A percentile compares a stretch with the other conserved stretches of the same genome.
These are phyloP conservation scores for Lophius piscatorius DNA, from an alignment of 2,113 vertebrate species.

Conservation along the genomic window DNA sequence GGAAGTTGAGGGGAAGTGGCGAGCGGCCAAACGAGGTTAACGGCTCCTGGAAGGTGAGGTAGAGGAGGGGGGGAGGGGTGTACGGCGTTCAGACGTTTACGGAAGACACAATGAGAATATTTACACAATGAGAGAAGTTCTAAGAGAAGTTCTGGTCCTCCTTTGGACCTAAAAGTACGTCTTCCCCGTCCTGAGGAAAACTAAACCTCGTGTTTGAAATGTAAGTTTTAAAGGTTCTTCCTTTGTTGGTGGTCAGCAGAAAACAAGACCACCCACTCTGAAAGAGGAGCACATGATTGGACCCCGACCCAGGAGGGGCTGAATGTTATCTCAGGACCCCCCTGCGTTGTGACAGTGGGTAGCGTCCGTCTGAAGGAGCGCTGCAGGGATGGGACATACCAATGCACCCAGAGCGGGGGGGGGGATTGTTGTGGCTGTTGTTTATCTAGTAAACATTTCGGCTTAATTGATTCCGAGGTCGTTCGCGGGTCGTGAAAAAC, in stretches of 20 bases:
- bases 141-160: too few species aligned
- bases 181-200: too few species aligned
- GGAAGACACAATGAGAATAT: too few species aligned
- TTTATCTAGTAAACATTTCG: slow-evolving; percentile 29
- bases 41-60: too few species aligned
- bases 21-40: slow-evolving; percentile 5
- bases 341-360: slow-evolving; percentile 46
- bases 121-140: too few species aligned
- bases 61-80: too few species aligned
- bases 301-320: too few species aligned
- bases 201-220: too few species aligned
- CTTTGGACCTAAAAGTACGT: too few species aligned
- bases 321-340: slow-evolving; percentile 41
- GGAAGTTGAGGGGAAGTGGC: neutral
- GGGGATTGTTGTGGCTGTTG: slow-evolving; percentile 11
- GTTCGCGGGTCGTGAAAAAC: slow-evolving; percentile 26
- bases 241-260: slow-evolving; percentile 8
- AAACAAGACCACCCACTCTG: slow-evolving; percentile 46
- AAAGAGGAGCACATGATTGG: too few species aligned
- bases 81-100: too few species aligned
- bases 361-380: slow-evolving; percentile 5
- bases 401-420: neutral
- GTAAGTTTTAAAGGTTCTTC: too few species aligned
- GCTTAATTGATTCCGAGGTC: slow-evolving; percentile 36
- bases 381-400: slow-evolving; percentile 9